phyloP scores from a whole-genome alignment of 2,113 vertebrate genomes.

The Chionodraco myersi region DNA sequence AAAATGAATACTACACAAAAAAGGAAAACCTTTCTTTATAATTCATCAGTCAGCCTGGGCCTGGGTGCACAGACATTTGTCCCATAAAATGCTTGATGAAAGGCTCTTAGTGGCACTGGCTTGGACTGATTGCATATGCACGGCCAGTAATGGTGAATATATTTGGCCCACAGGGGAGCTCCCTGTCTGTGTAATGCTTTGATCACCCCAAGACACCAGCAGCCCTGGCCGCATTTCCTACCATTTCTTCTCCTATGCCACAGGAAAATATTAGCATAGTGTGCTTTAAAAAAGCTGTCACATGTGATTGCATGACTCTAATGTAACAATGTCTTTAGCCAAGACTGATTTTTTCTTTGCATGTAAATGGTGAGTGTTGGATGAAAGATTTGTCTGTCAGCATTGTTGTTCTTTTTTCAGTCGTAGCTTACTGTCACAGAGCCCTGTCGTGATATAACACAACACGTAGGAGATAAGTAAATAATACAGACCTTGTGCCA shows the following conservation, averaged over 20 bases:
- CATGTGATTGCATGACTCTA: conserved; percentile 40
- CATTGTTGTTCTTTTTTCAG: conserved; percentile 15
- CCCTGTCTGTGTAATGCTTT: conserved; percentile 64
- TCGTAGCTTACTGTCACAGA: conserved; percentile 48
- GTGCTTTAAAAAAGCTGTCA: conserved; percentile 49
- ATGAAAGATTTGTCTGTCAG: conserved; percentile 49
- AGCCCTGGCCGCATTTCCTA: conserved; percentile 55
- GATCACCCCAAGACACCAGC: conserved; percentile 72
- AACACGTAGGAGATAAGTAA: conserved; percentile 24
- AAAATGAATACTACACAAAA: conserved; percentile 11
- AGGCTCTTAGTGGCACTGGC: conserved; percentile 45
- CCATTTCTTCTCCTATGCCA: conserved; percentile 59
- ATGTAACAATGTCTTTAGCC: conserved; percentile 59
- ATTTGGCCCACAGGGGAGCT: conserved; percentile 60
- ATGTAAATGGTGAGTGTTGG: conserved; percentile 34
- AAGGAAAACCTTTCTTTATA: conserved; percentile 26
- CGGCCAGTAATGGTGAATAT: conserved; percentile 64
- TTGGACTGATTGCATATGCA: conserved; percentile 68
- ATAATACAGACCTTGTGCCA: conserved; percentile 30
- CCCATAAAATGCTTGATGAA: conserved; percentile 65
- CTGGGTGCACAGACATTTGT: conserved; percentile 49
- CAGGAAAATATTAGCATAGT: conserved; percentile 65
- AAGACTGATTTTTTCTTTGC: conserved; percentile 50
- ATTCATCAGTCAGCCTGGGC: conserved; percentile 35
- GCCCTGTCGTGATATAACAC: conserved; percentile 22